phyloP scores from a whole-genome alignment of 2,888 invertebrate species.

The Thera obeliscata region DNA sequence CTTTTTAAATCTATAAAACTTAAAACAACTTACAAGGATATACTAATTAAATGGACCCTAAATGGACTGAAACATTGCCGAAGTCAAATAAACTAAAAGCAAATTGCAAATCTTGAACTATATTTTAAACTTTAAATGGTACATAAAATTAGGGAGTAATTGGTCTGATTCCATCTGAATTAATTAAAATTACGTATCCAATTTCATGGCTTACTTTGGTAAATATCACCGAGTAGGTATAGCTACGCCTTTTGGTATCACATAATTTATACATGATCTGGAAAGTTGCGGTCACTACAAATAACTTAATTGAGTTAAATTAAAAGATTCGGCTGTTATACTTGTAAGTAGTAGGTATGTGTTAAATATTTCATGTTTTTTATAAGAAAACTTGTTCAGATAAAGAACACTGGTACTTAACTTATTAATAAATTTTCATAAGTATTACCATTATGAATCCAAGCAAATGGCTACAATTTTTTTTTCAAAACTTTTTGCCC shows the following conservation, averaged over 20 bases:
- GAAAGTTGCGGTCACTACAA: background rate
- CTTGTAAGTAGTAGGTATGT: too few species aligned
- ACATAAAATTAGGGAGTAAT: conserved; percentile 55
- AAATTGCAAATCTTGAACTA: conserved; percentile 30
- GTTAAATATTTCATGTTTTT: too few species aligned
- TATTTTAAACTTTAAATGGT: conserved; percentile 31
- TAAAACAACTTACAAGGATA: background rate
- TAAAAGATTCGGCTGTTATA: background rate
- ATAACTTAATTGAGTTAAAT: background rate
- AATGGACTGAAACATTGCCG: conserved; percentile 11
- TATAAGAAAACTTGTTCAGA: too few species aligned
- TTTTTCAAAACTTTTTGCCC: too few species aligned
- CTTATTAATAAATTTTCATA: too few species aligned
- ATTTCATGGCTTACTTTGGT: conserved; percentile 51
- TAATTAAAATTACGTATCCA: conserved; percentile 55
- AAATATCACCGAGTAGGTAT: conserved; percentile 49
- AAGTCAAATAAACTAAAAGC: conserved; percentile 35
- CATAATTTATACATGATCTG: conserved; percentile 3
- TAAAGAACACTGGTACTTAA: too few species aligned
- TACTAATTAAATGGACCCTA: conserved; percentile 23
- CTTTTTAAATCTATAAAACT: background rate
- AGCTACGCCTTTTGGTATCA: conserved; percentile 3
- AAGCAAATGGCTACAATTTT: too few species aligned
- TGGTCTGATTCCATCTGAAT: conserved; percentile 52
- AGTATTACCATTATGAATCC: too few species aligned